A percentile compares a stretch with the other conserved stretches of the same genome.
Conservation (phyloP, 1,140 invertebrate genomes). For the Drosophila seguyi region DNA sequence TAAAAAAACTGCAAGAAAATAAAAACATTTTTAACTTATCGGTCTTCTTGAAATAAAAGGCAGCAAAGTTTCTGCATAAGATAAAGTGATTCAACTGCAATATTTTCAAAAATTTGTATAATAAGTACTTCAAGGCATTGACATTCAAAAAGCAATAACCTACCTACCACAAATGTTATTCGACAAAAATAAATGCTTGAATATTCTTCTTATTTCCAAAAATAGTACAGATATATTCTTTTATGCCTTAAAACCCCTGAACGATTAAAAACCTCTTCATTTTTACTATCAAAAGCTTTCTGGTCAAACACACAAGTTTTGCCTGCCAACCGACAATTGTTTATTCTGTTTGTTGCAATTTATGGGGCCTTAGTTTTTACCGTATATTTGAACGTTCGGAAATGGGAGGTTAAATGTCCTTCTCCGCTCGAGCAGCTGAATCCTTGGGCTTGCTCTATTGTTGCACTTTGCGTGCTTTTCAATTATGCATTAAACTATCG, state of each 20-base stretch:
- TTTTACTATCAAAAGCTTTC: constrained; percentile 11
- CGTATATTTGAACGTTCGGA: constrained; percentile 10
- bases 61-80: neutral
- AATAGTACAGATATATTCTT: neutral
- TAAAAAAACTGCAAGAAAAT: neutral
- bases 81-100: neutral
- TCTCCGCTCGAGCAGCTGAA: constrained; percentile 12
- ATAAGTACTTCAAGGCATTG: neutral
- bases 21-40: neutral
- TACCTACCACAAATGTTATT: neutral
- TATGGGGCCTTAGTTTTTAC: neutral
- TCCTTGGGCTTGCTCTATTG: constrained; percentile 49
- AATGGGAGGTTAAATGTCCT: constrained; percentile 48
- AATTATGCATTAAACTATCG: constrained; percentile 81
- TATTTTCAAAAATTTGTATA: neutral
- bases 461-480: constrained; percentile 78
- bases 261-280: constrained; percentile 7
- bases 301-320: constrained; percentile 12
- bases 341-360: constrained; percentile 17
- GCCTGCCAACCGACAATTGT: constrained; percentile 11
- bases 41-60: neutral
- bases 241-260: neutral
- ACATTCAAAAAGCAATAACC: neutral
- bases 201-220: neutral
- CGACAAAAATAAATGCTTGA: neutral